Percentiles rank a stretch among this genome's conserved stretches.
These are phyloP conservation scores for Acleris emargana DNA, from an alignment of 2,888 invertebrate genomes.

Conservation along the genomic window DNA sequence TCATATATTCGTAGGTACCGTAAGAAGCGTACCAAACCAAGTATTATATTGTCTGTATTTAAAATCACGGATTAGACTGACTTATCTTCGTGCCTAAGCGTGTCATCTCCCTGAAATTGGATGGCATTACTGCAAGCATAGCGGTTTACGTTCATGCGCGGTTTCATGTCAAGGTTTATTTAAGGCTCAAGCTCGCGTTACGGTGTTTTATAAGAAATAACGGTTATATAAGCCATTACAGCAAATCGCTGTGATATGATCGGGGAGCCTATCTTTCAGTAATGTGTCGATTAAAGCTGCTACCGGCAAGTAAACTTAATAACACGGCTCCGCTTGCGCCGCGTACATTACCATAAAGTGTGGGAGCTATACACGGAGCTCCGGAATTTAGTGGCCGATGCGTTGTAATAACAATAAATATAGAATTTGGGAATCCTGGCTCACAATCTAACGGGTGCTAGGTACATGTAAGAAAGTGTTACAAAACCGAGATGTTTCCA, in stretches of 20 bases:
- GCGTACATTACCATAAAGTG: constrained; percentile 71
- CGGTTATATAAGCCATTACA: constrained; percentile 32
- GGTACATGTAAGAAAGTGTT: no score
- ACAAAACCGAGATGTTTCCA: no score
- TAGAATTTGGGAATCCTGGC: constrained; percentile 52
- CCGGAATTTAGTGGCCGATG: constrained; percentile 61
- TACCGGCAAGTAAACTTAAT: constrained; percentile 33
- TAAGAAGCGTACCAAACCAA: no score
- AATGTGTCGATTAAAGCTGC: constrained; percentile 38
- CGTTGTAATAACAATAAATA: constrained; percentile 52
- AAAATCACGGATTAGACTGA: not conserved
- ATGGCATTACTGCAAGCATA: constrained; percentile 3
- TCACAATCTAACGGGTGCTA: constrained; percentile 6
- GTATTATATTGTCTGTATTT: not conserved
- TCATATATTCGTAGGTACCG: no score
- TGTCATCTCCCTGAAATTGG: constrained; percentile 4
- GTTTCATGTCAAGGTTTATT: constrained; percentile 21
- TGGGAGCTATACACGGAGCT: constrained; percentile 66
- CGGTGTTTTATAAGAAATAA: constrained; percentile 30
- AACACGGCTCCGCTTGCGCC: constrained; percentile 31
- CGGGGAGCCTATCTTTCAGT: constrained; percentile 33
- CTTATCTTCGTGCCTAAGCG: constrained; percentile 4
- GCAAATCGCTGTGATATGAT: constrained; percentile 30
- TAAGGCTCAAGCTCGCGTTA: not conserved
- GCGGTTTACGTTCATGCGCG: constrained; percentile 3